Conservation (phyloP, 2,113 vertebrate species). For the Hippocampus mohnikei region DNA sequence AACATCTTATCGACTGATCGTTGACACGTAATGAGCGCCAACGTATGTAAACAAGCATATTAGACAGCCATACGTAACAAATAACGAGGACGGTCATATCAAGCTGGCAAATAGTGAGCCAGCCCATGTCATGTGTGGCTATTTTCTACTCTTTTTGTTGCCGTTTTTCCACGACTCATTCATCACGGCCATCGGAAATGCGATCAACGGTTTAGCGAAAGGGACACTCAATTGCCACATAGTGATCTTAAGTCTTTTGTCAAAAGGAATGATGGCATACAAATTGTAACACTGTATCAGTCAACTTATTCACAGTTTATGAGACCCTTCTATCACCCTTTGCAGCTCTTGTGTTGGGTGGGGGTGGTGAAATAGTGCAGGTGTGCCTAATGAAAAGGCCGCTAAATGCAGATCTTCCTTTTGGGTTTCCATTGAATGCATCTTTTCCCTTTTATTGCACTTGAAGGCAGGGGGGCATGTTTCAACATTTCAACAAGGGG, state of each 20-base stretch:
- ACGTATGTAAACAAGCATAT: too few species aligned
- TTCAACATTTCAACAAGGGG: constrained; percentile 41
- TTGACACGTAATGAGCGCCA: too few species aligned
- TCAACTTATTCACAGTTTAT: neutral
- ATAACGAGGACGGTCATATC: neutral
- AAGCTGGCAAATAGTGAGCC: neutral
- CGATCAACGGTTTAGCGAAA: neutral
- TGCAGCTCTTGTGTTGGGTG: constrained; percentile 23
- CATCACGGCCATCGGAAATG: neutral
- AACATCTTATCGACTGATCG: too few species aligned
- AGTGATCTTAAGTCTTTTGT: neutral
- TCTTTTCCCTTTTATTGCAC: constrained; percentile 47
- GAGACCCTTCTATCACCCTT: neutral
- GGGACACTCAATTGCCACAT: neutral
- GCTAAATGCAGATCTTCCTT: neutral
- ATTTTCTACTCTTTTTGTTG: too few species aligned
- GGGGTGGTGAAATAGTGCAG: constrained; percentile 3
- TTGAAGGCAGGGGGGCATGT: constrained; percentile 54
- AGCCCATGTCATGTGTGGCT: too few species aligned
- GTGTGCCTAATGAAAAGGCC: constrained; percentile 10
- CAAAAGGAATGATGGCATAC: neutral
- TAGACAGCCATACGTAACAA: too few species aligned
- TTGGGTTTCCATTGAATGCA: constrained; percentile 50
- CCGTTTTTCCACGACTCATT: neutral
- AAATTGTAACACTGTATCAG: neutral